Conservation (phyloP, 2,888 invertebrate genomes). For the Ctena decussata region DNA sequence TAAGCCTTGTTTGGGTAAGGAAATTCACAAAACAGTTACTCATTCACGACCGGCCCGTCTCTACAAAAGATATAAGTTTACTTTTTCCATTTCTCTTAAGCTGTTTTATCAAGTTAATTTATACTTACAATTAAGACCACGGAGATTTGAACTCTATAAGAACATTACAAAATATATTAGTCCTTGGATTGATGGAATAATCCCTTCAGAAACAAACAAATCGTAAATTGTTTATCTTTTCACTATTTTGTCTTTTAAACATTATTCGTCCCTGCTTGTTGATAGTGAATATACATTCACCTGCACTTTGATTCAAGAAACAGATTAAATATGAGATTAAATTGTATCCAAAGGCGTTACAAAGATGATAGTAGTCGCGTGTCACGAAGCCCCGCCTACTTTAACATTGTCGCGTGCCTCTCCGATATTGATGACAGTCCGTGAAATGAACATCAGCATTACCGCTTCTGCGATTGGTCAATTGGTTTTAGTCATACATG, state of each 20-base stretch:
- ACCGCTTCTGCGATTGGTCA: background rate
- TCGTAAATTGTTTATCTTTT: background rate
- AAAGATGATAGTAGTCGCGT: conserved; percentile 67
- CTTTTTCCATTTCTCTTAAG: too few relatives aligned
- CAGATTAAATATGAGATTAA: conserved; percentile 60
- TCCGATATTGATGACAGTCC: conserved; percentile 36
- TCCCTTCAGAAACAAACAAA: too few relatives aligned
- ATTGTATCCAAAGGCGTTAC: conserved; percentile 59
- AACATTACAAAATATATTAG: too few relatives aligned
- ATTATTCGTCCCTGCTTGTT: background rate
- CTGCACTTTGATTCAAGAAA: conserved; percentile 68
- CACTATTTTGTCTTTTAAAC: background rate
- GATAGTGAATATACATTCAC: conserved; percentile 21
- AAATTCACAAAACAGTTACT: too few relatives aligned
- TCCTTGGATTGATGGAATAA: too few relatives aligned
- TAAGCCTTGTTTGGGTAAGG: too few relatives aligned
- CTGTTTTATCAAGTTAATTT: too few relatives aligned
- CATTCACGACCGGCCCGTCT: too few relatives aligned
- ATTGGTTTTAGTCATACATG: background rate
- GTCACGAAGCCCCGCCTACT: conserved; percentile 60
- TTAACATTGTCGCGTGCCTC: conserved; percentile 58
- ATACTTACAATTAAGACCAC: too few relatives aligned
- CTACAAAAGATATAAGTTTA: too few relatives aligned
- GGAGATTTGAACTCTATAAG: too few relatives aligned
- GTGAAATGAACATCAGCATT: conserved; percentile 8